Base-by-base conservation (phyloP, 2,797 vertebrate species). In the Crypturellus tataupa region DNA sequence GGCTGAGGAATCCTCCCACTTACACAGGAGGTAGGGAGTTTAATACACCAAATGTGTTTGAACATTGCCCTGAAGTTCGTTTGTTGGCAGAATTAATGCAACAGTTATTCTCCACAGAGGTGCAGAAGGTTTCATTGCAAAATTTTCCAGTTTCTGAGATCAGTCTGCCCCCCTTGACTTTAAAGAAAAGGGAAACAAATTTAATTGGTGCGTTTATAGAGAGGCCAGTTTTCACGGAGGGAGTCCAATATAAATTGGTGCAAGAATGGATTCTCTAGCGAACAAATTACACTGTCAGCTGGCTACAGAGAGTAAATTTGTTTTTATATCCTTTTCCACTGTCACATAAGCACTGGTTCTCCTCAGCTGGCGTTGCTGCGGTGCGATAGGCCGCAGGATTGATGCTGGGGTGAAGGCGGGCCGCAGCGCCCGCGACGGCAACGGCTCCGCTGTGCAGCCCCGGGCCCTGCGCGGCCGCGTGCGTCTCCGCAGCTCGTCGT, bases 281-380 rank as follows among this genome's bases (percentile, higher is more conserved):
- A 94, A 60, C 84, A 93, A 47, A 79, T 88, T 89, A 73, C 68
- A 58, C 39, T 90, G 76, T 87, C 78, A 71, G 84, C 79, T 93
- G 67, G 73, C 85, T 93, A 31, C 85, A 76, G 91, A 91, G 82
- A 87, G 68, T 72, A 89, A 84, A 93, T 89, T 76, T 86, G 35
- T 58, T 93, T 89, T 89, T 88, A 80, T 80, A 80, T 79, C 65
- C 24, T 35, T n/a, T 73, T 76, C 51, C 73, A 73, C 89, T 91
- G 47, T 71, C 82, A 89, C 84, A 77, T 85, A 89, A 90, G 83
- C 62, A 64, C 49, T 12, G 47, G 62, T 78, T 85, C 76, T 89
- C 47, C 85, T 47, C 37, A 67, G 37, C 33, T 31, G 86, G 47
- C 62, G 25, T 58, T 86, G 77, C 62, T 7, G 73, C 42, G 60